Percentiles rank a stretch among this genome's conserved stretches.
Evolutionary conservation across 1,140 invertebrate genomes (phyloP).

Genomic region (Sarcophaga bullata): DNA sequence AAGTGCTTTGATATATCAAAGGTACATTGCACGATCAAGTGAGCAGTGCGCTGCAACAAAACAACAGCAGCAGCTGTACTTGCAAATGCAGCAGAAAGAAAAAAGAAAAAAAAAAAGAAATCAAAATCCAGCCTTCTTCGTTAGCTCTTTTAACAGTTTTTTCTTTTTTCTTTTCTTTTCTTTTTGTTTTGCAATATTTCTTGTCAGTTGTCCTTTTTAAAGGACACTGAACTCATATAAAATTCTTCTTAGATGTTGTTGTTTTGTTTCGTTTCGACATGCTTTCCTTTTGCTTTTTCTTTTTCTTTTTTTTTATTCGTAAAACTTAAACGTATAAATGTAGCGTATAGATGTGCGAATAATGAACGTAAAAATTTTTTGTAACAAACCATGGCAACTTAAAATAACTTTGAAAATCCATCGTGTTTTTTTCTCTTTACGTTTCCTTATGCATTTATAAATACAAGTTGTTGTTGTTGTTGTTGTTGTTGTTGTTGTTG

Average conservation of each 20-base stretch:
- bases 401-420: conserved; percentile 37
- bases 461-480: conserved; percentile 13
- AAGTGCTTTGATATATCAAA: conserved; percentile 50
- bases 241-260: background rate
- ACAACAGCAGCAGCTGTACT: background rate
- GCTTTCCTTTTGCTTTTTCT: background rate
- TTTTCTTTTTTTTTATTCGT: background rate
- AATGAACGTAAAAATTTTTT: background rate
- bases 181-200: background rate
- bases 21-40: conserved; percentile 65
- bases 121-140: background rate
- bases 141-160: background rate
- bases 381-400: conserved; percentile 31
- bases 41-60: conserved; percentile 49
- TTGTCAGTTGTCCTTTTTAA: conserved; percentile 35
- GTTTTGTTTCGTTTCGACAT: conserved; percentile 15
- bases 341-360: background rate
- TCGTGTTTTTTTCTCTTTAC: background rate
- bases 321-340: background rate
- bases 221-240: conserved; percentile 36
- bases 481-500: conserved; percentile 8
- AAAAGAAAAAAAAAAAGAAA: background rate
- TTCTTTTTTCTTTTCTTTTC: background rate
- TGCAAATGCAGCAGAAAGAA: background rate
- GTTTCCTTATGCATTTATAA: background rate